A percentile compares a stretch with the other conserved stretches of the same genome.
These are phyloP conservation scores for Caerostris darwini DNA, from an alignment of 1,140 invertebrate species.

Conservation along the genomic window DNA sequence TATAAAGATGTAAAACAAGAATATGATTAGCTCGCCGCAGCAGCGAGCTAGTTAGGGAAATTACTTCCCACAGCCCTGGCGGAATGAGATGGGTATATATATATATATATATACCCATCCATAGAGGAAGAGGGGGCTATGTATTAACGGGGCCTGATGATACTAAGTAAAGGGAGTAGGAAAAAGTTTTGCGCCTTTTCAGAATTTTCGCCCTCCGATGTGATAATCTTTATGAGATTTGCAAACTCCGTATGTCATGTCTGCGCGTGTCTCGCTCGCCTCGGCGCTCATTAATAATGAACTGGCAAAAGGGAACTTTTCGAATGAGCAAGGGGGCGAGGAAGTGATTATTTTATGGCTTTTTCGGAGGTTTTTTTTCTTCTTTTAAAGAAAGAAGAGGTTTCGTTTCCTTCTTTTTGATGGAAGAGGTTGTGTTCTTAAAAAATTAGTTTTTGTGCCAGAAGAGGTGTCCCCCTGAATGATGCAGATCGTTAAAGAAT, in stretches of 20 bases:
- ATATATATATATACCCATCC: neutral
- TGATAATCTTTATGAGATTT: constrained; percentile 77
- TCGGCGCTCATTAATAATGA: constrained; percentile 73
- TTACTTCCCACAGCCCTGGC: constrained; percentile 48
- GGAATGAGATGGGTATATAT: constrained; percentile 37
- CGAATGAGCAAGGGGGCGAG: neutral
- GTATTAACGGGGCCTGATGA: constrained; percentile 61
- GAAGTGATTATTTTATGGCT: constrained; percentile 35
- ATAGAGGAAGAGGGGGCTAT: constrained; percentile 2
- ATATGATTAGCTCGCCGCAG: constrained; percentile 70
- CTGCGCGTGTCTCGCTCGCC: constrained; percentile 40
- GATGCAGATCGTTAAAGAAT: neutral
- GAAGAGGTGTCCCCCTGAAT: neutral
- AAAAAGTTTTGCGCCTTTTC: constrained; percentile 51
- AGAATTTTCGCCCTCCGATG: constrained; percentile 60
- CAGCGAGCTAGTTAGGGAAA: constrained; percentile 73
- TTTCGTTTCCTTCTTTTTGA: constrained; percentile 29
- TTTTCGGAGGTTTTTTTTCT: neutral
- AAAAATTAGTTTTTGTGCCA: constrained; percentile 16
- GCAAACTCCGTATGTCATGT: constrained; percentile 55
- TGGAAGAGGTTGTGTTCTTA: constrained; percentile 20
- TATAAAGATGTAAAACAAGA: constrained; percentile 78
- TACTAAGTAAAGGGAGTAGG: constrained; percentile 40
- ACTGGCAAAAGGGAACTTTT: neutral
- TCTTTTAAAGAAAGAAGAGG: neutral